phyloP scores from a whole-genome alignment of 2,888 invertebrate genomes.

The Andricus quercusramuli region DNA sequence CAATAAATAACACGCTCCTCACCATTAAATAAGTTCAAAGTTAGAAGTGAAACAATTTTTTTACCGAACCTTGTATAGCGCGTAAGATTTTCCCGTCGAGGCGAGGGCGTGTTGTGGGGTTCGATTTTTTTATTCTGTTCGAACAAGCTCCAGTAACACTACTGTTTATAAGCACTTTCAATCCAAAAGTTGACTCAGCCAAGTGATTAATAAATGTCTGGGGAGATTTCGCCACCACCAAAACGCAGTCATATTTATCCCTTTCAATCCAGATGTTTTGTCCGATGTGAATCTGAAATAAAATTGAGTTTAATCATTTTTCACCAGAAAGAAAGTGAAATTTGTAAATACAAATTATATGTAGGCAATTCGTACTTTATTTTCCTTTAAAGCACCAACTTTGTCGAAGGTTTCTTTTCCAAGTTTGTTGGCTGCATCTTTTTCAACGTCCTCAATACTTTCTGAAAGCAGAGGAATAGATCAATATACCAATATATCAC shows the following conservation, averaged over 20 bases:
- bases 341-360: no score
- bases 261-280: not conserved
- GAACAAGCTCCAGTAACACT: constrained; percentile 8
- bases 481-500: no score
- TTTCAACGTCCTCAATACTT: no score
- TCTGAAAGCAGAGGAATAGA: no score
- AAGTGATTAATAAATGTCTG: constrained; percentile 1
- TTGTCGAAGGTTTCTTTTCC: not conserved
- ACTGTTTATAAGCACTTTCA: not conserved
- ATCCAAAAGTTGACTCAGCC: not conserved
- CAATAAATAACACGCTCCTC: not conserved
- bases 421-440: no score
- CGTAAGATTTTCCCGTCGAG: not conserved
- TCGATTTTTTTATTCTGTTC: not conserved
- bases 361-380: not conserved
- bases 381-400: constrained; percentile 5
- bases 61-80: constrained; percentile 2
- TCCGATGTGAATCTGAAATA: not conserved
- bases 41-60: not conserved
- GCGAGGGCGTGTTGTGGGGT: not conserved
- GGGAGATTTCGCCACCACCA: not conserved
- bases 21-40: not conserved
- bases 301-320: not conserved
- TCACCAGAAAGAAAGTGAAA: not conserved
- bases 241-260: not conserved